Base-by-base conservation (phyloP, 2,797 vertebrate genomes). In the Morelia viridis region DNA sequence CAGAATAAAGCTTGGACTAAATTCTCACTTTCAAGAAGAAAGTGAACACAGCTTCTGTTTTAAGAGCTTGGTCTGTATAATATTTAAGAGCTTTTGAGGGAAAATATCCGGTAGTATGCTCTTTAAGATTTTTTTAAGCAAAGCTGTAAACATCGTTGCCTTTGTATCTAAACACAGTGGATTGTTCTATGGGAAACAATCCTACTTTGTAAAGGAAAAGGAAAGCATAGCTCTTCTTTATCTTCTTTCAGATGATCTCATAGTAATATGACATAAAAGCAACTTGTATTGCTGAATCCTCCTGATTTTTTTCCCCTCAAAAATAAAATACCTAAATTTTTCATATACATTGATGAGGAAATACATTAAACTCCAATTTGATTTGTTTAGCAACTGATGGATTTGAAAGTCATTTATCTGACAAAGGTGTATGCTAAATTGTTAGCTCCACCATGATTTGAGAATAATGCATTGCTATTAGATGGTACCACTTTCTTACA, bases 171-270 rank as follows among this genome's bases (percentile, higher is more conserved):
- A 46, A 76, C 41, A 90, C 65, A 92, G 62, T 62, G 22, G 2
- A 9, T 57, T 90, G 46, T 87, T 90, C 87, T 58, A 92, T 46
- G 28, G 28, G 65, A 87, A 92, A 80, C 26, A 76, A 87, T 92
- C 86, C 58, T 9, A 28, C 65, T 57, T 2, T 80, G 84, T 90
- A 22, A 62, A n/a, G 57, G 58, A 35, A 92, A 80, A 87, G 24
- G 46, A 87, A 90, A 57, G 53, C 58, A 41, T 35, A 53, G 24
- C 58, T 80, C n/a, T 87, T 61, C 41, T n/a, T 60, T 41, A 76
- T 90, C 58, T 87, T 87, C 13, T 57, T 86, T 86, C 83, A 53
- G 35, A 58, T 85, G 64, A 92, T 89, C 71, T 92, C 83, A 92
- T 57, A 76, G 61, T 76, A 35, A 76, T 26, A 57, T 89, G 41